Base-by-base conservation (phyloP, 35 echinoderm and acorn worm species). In the Holothuria glaberrima region DNA sequence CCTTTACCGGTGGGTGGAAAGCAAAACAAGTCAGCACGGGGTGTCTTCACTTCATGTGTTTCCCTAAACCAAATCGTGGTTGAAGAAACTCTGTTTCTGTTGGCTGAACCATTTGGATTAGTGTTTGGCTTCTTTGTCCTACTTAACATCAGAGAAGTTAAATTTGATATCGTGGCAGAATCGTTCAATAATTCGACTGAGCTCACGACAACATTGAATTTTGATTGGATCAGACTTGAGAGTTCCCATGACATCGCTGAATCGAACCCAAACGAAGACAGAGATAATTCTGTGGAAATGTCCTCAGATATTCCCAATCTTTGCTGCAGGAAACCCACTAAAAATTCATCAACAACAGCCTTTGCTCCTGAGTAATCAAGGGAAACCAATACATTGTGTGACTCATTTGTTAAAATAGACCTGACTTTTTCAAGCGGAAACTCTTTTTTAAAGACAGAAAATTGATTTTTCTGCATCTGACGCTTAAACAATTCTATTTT, bases 161-260 rank as follows among this genome's bases (percentile, higher is more conserved):
- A 5, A 14, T 54, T 54, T 17, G 50, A 54, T 54, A 54, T 54
- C 12, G 3, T 54, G 50, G 13, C 50, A 12, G 50, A 54, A 54
- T 54, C 50, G 13, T 54, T 54, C 9, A 54, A 9, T 69, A 33
- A 69, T 26, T 29, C 76, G 9, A 81, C 76, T 54, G 76, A 36
- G 22, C 41, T 81, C 6, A 81, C 45, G 17, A 22, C 52, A 46
- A 58, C 52, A 81, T 81, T 48, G 26, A 22, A 46, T 19, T 30
- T 57, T 21, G 76, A 48, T 44, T 0, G 21, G n/a, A 81, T 48
- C 5, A 81, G 21, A 6, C 25, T 33, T 1, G 76, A 81, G 20
- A 81, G 27, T 57, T 81, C 76, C 41, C 41, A 81, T 81, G 76
- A 48, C 76, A 81, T 81, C 5, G 44, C 76, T 6, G 76, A 81